phyloP scores from a whole-genome alignment of 2,888 invertebrate species.

The Epinotia demarniana region DNA sequence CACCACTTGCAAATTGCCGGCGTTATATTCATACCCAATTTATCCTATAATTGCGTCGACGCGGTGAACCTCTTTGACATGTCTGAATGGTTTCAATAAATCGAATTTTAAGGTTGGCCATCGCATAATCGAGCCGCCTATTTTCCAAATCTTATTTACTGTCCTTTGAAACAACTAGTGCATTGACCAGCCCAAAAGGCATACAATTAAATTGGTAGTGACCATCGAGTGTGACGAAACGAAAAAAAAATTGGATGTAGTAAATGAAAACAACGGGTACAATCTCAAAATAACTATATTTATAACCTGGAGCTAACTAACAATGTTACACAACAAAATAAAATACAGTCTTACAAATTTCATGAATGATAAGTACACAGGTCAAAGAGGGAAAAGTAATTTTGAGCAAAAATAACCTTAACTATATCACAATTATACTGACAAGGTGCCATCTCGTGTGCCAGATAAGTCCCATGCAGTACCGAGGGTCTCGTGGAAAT shows the following conservation, averaged over 20 bases:
- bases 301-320: slow-evolving; percentile 80
- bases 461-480: slow-evolving; percentile 44
- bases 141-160: not conserved
- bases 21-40: not conserved
- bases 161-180: not conserved
- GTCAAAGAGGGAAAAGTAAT: slow-evolving; percentile 67
- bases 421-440: slow-evolving; percentile 77
- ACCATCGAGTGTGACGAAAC: not conserved
- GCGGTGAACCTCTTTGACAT: not conserved
- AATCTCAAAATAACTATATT: slow-evolving; percentile 83
- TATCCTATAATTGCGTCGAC: not conserved
- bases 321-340: slow-evolving; percentile 82
- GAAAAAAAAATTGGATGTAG: not conserved
- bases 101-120: too few species aligned
- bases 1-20: not conserved
- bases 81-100: not conserved
- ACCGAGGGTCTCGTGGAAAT: slow-evolving; percentile 6
- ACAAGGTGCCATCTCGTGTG: slow-evolving; percentile 61
- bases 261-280: slow-evolving; percentile 53
- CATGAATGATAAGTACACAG: slow-evolving; percentile 82
- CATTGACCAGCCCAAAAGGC: too few species aligned
- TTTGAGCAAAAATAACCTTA: slow-evolving; percentile 76
- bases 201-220: not conserved
- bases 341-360: slow-evolving; percentile 84
- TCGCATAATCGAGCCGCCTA: too few species aligned